Base-by-base conservation (phyloP, 2,113 vertebrate species). In the Odocoileus hemionus region DNA sequence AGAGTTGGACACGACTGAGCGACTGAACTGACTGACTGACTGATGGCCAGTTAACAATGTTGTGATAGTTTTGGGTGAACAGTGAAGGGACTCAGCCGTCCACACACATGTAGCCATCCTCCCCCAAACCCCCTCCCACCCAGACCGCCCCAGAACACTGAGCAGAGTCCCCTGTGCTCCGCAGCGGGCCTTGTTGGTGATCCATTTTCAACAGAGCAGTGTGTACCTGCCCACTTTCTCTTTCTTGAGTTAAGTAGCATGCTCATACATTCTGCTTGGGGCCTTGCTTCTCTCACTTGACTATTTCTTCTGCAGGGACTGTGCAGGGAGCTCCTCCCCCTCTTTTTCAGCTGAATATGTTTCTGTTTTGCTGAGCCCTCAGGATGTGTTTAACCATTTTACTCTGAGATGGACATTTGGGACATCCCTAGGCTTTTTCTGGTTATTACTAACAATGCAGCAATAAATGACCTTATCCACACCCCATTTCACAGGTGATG, bases 291-390 rank as follows among this genome's bases (percentile, higher is more conserved):
- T n/a, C 28, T 54, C 28, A 25, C 33, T 26, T 2, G 9, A 25
- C 33, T n/a, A 16, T 50, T 67, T 83, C 21, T 47, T 30, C 76
- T 54, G 36, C 6, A 89, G 57, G 33, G 21, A 19, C 33, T 6
- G 1, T 2, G 1, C 4, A 14, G 26, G 8, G 9, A 54, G 7
- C 15, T 39, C 47, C 25, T 23, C 1, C 3, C 47, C 33, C 15
- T 57, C 12, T 52, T 67, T 13, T 12, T 58, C 25, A 54, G 36
- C 6, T 28, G 67, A 70, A 25, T 5, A 36, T 6, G 76, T 0
- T 93, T 82, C 54, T 12, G 60, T 2, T 23, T 26, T 14, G 43
- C n/a, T 26, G 39, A 4, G 6, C 15, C 14, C 23, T 83, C 15
- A 28, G 55, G 9, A 3, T 12, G 30, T 21, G 16, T 43, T 43